Evolutionary conservation across 2,113 vertebrate species (phyloP).

Genomic region (Cepphus grylle): DNA sequence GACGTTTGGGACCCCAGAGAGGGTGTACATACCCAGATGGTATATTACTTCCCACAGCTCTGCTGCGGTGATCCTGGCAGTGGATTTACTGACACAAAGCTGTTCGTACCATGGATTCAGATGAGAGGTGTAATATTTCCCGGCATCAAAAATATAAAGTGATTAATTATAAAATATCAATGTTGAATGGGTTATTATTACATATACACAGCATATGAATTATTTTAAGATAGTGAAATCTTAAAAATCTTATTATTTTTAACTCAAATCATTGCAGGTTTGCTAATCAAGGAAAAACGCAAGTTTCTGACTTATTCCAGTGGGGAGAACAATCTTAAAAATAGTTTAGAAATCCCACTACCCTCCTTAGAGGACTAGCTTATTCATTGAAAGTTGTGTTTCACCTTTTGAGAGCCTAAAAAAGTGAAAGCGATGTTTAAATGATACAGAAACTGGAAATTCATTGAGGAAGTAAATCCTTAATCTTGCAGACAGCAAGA

Average conservation of each 20-base stretch:
- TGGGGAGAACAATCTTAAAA: neutral
- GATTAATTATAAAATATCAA: neutral
- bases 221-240: neutral
- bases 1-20: neutral
- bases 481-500: neutral
- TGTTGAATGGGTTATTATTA: neutral
- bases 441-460: neutral
- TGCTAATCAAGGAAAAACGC: neutral
- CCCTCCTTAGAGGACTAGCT: neutral
- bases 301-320: neutral
- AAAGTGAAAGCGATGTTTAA: neutral
- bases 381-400: neutral
- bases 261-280: neutral
- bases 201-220: neutral
- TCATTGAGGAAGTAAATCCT: neutral
- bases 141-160: neutral
- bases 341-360: neutral
- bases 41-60: neutral
- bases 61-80: neutral
- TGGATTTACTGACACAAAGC: neutral
- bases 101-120: neutral
- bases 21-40: neutral
- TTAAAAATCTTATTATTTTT: neutral
- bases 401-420: neutral
- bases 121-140: neutral